Base-by-base conservation (phyloP, 2,797 vertebrate species). In the Sebastes cheni region DNA sequence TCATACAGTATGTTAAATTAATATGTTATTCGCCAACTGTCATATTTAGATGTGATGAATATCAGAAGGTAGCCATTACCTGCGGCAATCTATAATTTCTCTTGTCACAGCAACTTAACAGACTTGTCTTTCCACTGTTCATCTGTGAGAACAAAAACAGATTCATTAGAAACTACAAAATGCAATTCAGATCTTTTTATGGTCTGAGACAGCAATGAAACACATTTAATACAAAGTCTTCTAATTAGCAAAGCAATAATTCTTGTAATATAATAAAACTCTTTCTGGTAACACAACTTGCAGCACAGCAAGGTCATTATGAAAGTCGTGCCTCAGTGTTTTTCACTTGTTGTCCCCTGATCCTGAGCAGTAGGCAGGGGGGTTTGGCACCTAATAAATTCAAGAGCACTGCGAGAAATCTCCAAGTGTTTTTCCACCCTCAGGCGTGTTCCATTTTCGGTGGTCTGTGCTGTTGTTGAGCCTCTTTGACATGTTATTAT, bases 401-500 rank as follows among this genome's bases (percentile, higher is more conserved):
- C 81, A 87, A 87, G 74, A 86, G 67, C 67, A 66, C 72, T 65
- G 77, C n/a, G 2, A 86, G 82, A 88, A 81, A 81, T 90, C 79
- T 75, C 75, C 30, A 83, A 85, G 83, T 79, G 75, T 85, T 92
- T 92, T 93, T 85, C 85, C 87, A 89, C 64, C 90, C 85, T 61
- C 68, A 79, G 88, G 88, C 84, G 3, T 89, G 85, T 89, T 92
- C 85, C 86, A 82, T 81, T 91, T 92, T 88, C 76, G 81, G 67
- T 67, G 77, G 80, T 82, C 84, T 82, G 75, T 69, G 81, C 80
- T 62, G 85, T 81, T 74, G 85, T 72, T 50, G 89, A 88, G 80
- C 67, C 56, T 67, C 79, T 88, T 88, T 91, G 91, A 93, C 86
- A 79, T 85, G 82, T 90, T 89, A 76, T 90, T 89, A 83, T 92